Evolutionary conservation across 2,888 invertebrate species (phyloP), one percentile per base, ranked within the genome.

Genomic region (Drosophila tanythrix): DNA sequence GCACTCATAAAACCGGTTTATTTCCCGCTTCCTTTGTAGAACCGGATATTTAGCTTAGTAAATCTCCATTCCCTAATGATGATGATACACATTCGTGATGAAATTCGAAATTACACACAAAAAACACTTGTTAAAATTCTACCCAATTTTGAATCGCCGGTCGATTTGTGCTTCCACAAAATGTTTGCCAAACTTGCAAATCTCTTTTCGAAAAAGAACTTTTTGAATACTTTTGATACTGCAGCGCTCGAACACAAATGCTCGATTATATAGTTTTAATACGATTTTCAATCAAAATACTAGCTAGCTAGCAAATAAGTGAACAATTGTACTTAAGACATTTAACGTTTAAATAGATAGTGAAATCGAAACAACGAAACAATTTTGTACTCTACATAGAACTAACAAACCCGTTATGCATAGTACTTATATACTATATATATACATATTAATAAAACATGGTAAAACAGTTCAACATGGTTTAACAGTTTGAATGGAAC

Each of bases 21-120:
- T 98, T 98, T 94, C 98, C 98, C 2, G 98, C 98, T 58, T 98
- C 97, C 91, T 98, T 98, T 94, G 98, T 98, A 18, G 97, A 97
- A 92, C 95, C 95, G 50, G 93, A 93, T 86, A 85, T 92, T 66
- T 93, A 92, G 62, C 52, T 76, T 61, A 63, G 38, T 59, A 31
- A 55, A 33, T 50, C 57, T 40, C 15, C 29, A 70, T 68, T 68
- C 57, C 51, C 48, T 57, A 15, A 46, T 46, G 3, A 46, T 46
- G 13, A 46, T 46, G 15, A 46, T 33, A 35, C 5, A 18, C 58
- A 51, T 52, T 59, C 29, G 55, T 72, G 56, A 36, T 70, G 62
- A 66, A 73, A 68, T 78, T 76, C 36, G 29, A 64, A 78, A 78
- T 69, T 67, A 55, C 43, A 58, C 33, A 74, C 33, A 53, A 59